Evolutionary conservation across 1,140 invertebrate genomes (phyloP).

Genomic region (Micrasema longulum): DNA sequence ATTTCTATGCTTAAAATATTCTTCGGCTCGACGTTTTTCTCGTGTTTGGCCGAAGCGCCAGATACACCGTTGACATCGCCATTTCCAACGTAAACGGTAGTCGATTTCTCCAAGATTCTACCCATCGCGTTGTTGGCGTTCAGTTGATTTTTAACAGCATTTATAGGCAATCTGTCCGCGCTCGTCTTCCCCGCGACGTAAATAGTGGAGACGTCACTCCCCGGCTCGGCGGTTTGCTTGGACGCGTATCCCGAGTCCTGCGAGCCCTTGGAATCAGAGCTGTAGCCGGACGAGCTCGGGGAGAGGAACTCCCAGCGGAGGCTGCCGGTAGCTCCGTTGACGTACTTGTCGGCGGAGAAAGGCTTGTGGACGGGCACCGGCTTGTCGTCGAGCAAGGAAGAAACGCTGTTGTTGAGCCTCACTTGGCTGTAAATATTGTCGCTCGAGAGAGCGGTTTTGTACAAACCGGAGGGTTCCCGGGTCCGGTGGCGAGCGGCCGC

Average conservation of each 20-base stretch:
- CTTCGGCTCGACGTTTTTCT: conserved; percentile 53
- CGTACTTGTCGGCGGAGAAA: conserved; percentile 60
- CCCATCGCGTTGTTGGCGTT: conserved; percentile 67
- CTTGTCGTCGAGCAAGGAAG: conserved; percentile 58
- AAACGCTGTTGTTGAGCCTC: conserved; percentile 57
- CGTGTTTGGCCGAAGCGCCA: conserved; percentile 49
- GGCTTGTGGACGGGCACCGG: conserved; percentile 65
- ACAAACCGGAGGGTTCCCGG: conserved; percentile 58
- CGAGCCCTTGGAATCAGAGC: conserved; percentile 64
- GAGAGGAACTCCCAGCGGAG: conserved; percentile 62
- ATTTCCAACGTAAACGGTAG: conserved; percentile 64
- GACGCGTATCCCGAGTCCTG: conserved; percentile 54
- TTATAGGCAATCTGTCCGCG: conserved; percentile 39
- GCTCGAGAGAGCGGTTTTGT: conserved; percentile 56
- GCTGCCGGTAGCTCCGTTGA: conserved; percentile 52
- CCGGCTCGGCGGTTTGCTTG: conserved; percentile 64
- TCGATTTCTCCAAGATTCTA: conserved; percentile 67
- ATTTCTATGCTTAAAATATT: conserved; percentile 63
- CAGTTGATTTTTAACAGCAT: conserved; percentile 58
- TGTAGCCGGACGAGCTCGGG: conserved; percentile 58
- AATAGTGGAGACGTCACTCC: conserved; percentile 57
- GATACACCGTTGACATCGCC: conserved; percentile 59
- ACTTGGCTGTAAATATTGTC: conserved; percentile 64
- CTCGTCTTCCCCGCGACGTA: conserved; percentile 46
- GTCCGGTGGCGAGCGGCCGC: conserved; percentile 64